These are phyloP conservation scores for Drosophila melanosoma DNA, from an alignment of 2,888 invertebrate genomes.

Conservation along the genomic window DNA sequence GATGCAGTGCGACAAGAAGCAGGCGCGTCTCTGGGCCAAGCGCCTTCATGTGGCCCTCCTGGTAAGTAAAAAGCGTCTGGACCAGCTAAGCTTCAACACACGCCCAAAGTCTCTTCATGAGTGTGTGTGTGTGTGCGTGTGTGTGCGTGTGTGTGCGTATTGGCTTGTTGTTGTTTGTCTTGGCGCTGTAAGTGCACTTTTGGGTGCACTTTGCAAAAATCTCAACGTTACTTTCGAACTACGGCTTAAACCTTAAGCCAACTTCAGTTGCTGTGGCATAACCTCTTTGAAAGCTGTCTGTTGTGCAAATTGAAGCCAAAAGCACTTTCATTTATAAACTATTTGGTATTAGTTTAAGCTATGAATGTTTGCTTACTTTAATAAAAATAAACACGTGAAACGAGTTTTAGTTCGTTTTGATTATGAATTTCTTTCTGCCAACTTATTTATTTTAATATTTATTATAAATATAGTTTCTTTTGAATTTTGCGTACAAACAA, in stretches of 20 bases:
- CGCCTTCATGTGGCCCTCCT: conserved; percentile 93
- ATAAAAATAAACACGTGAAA: neutral
- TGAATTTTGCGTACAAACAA: neutral
- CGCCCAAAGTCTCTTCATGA: neutral
- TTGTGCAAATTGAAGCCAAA: conserved; percentile 15
- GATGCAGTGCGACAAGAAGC: conserved; percentile 94
- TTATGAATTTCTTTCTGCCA: neutral
- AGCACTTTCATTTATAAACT: conserved; percentile 4
- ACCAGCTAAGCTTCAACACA: conserved; percentile 46
- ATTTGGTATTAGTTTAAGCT: neutral
- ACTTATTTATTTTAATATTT: neutral
- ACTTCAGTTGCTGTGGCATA: conserved; percentile 24
- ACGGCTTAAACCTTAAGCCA: conserved; percentile 51
- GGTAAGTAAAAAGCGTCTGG: conserved; percentile 74
- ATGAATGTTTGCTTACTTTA: neutral
- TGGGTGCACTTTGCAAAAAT: conserved; percentile 64
- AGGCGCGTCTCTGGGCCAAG: conserved; percentile 92
- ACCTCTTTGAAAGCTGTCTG: conserved; percentile 18
- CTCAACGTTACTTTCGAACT: conserved; percentile 54
- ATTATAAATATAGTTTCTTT: neutral
- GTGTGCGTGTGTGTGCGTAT: conserved; percentile 24
- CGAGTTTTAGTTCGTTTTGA: neutral
- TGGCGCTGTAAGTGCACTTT: conserved; percentile 73
- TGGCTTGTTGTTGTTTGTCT: conserved; percentile 67
- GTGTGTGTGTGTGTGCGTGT: conserved; percentile 10